Evolutionary conservation across 1,140 invertebrate species (phyloP), one percentile per base, ranked within the genome.

Genomic region (Cydia amplana): DNA sequence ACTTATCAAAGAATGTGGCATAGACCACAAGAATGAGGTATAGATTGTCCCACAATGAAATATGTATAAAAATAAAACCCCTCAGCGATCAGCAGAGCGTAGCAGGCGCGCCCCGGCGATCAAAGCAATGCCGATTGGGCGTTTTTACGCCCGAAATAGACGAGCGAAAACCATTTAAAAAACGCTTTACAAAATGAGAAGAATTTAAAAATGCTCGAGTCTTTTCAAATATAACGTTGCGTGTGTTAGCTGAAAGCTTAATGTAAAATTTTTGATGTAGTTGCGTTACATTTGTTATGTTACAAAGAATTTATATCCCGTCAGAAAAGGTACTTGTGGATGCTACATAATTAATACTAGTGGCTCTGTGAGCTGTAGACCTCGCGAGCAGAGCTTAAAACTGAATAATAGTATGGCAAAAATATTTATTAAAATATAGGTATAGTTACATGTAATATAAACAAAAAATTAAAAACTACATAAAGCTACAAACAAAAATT

Each of bases 41-140:
- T 23, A 60, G 51, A 55, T 55, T 20, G 9, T 67, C 25, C 4
- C 28, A 28, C 64, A 67, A 36, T 67, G 28, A 67, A 67, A 67
- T 67, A n/a, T n/a, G n/a, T n/a, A 32, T 67, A 67, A 67, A 67
- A 67, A 67, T 67, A 67, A 67, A 67, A 32, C 25, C 64, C 28
- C 55, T 60, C 55, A 60, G 20, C 23, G 64, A 32, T 18, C 64
- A 36, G 5, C 64, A 67, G 64, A 67, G 64, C 64, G 28, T 60
- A 20, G 64, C 25, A 0, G 64, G 25, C 64, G 23, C 64, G 64
- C 64, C 28, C 64, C 28, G 64, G 25, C 64, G 64, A 67, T 67
- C 64, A 67, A 67, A 67, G 64, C 12, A 18, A 67, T 60, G 55
- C 55, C 55, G 55, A 60, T 60, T 60, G 55, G 55, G 55, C 55